A percentile compares a stretch with the other conserved stretches of the same genome.
These are phyloP conservation scores for Laupala kohalensis DNA, from an alignment of 1,140 invertebrate genomes.

Conservation along the genomic window DNA sequence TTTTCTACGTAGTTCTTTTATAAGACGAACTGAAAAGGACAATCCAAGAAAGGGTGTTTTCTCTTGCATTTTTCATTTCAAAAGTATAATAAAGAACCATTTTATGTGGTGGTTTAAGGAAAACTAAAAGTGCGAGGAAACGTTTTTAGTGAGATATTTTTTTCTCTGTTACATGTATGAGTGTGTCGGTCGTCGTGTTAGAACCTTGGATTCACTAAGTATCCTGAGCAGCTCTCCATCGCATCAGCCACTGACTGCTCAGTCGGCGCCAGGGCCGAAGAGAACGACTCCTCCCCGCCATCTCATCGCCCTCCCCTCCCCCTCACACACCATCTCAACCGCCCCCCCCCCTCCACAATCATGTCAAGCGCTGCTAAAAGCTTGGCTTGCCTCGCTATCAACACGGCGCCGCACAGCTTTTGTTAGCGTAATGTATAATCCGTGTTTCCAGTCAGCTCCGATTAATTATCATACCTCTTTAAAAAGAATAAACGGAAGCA, in stretches of 20 bases:
- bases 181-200: background rate
- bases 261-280: background rate
- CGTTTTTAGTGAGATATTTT: too few species aligned
- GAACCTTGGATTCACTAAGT: background rate
- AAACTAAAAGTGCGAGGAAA: too few species aligned
- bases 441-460: slow-evolving; percentile 7
- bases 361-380: background rate
- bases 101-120: too few species aligned
- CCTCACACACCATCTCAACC: background rate
- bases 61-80: too few species aligned
- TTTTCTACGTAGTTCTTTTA: too few species aligned
- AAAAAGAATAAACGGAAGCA: background rate
- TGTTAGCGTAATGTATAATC: slow-evolving; percentile 9
- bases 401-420: background rate
- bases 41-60: too few species aligned
- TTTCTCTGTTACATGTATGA: background rate
- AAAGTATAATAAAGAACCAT: too few species aligned
- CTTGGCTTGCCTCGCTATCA: background rate
- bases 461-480: slow-evolving; percentile 8
- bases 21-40: too few species aligned
- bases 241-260: background rate
- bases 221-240: too few species aligned
- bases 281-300: background rate
- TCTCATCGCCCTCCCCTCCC: background rate
- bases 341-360: background rate